Evolutionary conservation across 2,888 invertebrate genomes (phyloP).

Genomic region (Carterocephalus palaemon): DNA sequence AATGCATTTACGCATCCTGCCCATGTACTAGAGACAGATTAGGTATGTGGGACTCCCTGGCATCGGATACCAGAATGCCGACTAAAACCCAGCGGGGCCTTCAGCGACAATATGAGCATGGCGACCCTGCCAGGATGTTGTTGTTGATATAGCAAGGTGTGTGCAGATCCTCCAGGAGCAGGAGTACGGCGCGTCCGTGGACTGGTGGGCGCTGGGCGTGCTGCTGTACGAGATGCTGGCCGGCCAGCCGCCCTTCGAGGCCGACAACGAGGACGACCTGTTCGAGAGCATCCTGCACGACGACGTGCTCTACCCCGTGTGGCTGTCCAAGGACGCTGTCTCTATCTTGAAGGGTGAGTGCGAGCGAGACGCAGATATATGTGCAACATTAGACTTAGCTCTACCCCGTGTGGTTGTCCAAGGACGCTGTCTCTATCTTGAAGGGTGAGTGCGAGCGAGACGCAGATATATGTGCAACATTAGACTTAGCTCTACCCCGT

Average conservation of each 20-base stretch:
- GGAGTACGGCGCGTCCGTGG: conserved; percentile 93
- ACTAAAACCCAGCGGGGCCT: no score
- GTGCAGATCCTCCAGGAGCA: conserved; percentile 91
- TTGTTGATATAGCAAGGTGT: background rate
- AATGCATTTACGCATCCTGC: no score
- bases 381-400: no score
- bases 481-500: conserved; percentile 98
- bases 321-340: conserved; percentile 80
- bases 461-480: no score
- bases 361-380: no score
- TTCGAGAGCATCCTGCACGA: conserved; percentile 99
- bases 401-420: conserved; percentile 94
- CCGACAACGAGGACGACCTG: conserved; percentile 99
- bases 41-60: no score
- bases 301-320: conserved; percentile 98
- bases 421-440: conserved; percentile 67
- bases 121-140: background rate
- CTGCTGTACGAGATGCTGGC: conserved; percentile 99
- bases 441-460: conserved; percentile 57
- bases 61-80: no score
- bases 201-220: conserved; percentile 99
- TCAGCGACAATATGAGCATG: no score
- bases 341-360: conserved; percentile 62
- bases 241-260: conserved; percentile 99
- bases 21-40: no score